Percentiles rank a stretch among this genome's conserved stretches.
These are phyloP conservation scores for Troides aeacus DNA, from an alignment of 2,888 invertebrate species.

Conservation along the genomic window DNA sequence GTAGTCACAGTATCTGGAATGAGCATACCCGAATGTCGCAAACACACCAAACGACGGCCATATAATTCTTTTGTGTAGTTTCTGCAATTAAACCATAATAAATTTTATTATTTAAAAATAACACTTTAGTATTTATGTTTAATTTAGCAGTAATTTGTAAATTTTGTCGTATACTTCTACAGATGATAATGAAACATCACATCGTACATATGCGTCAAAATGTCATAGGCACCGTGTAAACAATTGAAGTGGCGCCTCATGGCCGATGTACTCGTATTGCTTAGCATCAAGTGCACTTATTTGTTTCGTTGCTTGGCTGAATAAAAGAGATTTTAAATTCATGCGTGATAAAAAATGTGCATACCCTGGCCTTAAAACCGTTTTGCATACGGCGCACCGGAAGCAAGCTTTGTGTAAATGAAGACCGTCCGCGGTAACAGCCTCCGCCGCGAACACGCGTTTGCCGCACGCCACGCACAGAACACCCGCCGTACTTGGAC, in stretches of 20 bases:
- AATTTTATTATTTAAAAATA: neutral
- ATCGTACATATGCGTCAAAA: too few relatives aligned
- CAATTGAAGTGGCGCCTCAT: too few relatives aligned
- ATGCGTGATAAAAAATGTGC: constrained; percentile 19
- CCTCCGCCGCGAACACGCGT: constrained; percentile 96
- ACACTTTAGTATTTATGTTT: too few relatives aligned
- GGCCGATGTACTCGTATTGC: too few relatives aligned
- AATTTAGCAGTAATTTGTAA: too few relatives aligned
- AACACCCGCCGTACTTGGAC: constrained; percentile 80
- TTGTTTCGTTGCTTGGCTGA: too few relatives aligned
- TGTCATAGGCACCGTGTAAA: too few relatives aligned
- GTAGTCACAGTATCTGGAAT: constrained; percentile 44
- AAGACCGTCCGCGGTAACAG: constrained; percentile 90
- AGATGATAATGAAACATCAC: too few relatives aligned
- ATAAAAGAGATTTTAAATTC: neutral
- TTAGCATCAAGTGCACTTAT: too few relatives aligned
- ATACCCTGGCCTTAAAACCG: constrained; percentile 88
- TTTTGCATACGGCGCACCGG: constrained; percentile 95
- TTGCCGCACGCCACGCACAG: constrained; percentile 86
- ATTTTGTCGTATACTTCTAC: too few relatives aligned
- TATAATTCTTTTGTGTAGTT: constrained; percentile 68
- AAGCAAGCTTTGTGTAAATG: constrained; percentile 96
- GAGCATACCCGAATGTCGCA: constrained; percentile 59
- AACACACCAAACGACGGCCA: constrained; percentile 62
- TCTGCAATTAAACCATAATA: constrained; percentile 45